Conservation (phyloP, 92 coral and sea anemone species). For the Umimayanthus kanabou region DNA sequence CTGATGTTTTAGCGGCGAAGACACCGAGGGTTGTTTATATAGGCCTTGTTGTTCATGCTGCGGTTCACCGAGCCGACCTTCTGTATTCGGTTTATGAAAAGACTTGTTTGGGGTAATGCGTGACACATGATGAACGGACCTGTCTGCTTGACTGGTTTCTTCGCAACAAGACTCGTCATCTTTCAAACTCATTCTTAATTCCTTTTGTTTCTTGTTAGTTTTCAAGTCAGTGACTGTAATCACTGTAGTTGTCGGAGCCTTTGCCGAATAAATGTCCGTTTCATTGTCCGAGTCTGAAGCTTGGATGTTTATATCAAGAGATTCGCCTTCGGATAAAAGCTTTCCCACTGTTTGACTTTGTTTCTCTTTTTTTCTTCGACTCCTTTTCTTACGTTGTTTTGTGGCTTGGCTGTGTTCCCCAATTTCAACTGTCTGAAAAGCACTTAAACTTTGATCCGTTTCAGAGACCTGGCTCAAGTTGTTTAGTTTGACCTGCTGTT, state of each 20-base stretch:
- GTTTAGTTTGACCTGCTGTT: neutral
- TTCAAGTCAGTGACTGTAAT: neutral
- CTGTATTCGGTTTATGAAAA: neutral
- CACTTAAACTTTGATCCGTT: neutral
- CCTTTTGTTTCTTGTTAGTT: neutral
- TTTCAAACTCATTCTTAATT: neutral
- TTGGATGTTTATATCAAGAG: neutral
- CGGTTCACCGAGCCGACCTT: neutral
- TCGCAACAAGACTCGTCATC: neutral
- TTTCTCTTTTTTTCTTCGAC: neutral
- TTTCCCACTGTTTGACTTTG: neutral
- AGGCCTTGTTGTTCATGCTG: neutral
- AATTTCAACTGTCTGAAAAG: neutral
- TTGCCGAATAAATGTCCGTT: neutral
- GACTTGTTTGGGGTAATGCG: neutral
- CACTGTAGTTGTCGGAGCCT: neutral
- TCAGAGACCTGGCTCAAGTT: neutral
- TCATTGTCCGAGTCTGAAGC: neutral
- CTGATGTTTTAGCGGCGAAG: neutral
- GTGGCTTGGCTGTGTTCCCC: neutral
- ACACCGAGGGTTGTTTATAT: neutral
- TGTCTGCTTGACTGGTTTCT: slow-evolving; percentile 5
- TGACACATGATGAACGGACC: neutral
- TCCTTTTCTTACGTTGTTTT: neutral
- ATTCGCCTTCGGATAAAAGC: neutral